phyloP scores from a whole-genome alignment of 2,797 vertebrate species.

The Schizothorax lantsangensis region DNA sequence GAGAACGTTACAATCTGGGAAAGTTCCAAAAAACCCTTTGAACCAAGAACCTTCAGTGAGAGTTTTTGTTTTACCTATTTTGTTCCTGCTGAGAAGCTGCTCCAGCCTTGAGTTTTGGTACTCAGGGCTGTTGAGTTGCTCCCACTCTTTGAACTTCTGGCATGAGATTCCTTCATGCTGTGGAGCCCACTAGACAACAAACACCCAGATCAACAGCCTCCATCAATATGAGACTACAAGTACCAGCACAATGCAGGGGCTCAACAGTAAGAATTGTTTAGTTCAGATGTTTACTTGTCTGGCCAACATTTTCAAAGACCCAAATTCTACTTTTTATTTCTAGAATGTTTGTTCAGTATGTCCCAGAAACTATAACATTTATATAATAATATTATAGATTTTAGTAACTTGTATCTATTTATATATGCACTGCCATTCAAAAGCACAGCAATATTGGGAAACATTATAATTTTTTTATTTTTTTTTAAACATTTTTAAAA shows the following conservation, averaged over 20 bases:
- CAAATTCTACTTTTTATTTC: background rate
- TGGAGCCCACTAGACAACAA: slow-evolving; percentile 65
- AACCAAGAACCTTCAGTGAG: background rate
- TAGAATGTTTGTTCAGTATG: background rate
- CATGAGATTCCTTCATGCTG: slow-evolving; percentile 77
- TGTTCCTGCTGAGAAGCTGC: slow-evolving; percentile 65
- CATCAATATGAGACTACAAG: slow-evolving; percentile 14
- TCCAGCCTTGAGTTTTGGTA: slow-evolving; percentile 61
- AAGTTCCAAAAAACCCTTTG: background rate
- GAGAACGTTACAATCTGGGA: background rate
- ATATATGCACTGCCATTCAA: background rate
- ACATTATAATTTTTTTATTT: background rate
- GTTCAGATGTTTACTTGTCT: background rate
- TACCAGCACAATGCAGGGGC: background rate
- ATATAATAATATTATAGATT: background rate
- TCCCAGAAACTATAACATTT: background rate
- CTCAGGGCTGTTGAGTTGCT: slow-evolving; percentile 71
- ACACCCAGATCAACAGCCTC: slow-evolving; percentile 16
- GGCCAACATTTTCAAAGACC: background rate
- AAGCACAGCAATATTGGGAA: background rate
- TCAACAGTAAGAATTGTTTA: background rate
- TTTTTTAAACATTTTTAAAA: background rate
- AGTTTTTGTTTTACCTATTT: slow-evolving; percentile 70
- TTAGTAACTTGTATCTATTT: background rate
- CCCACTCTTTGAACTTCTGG: slow-evolving; percentile 74